These are phyloP conservation scores for Zosterops borbonicus DNA, from an alignment of 2,113 vertebrate species.

Conservation along the genomic window DNA sequence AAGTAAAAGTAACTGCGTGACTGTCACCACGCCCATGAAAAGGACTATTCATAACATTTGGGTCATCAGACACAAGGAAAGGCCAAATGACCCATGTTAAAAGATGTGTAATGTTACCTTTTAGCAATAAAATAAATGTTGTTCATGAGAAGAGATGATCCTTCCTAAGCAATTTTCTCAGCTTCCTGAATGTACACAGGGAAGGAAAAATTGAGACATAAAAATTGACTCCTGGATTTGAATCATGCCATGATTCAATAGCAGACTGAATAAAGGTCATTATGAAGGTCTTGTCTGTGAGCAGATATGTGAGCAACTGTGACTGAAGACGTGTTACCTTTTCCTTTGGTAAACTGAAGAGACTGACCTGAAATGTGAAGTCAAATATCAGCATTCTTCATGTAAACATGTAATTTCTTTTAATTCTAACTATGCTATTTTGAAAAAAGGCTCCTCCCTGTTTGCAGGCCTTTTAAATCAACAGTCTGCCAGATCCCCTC, in stretches of 20 bases:
- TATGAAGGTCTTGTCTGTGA: not conserved
- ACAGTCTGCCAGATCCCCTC: not conserved
- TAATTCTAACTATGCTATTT: not conserved
- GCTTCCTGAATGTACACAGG: not conserved
- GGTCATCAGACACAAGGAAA: not conserved
- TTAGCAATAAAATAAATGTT: conserved; percentile 12
- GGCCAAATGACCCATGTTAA: not conserved
- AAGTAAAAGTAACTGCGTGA: not conserved
- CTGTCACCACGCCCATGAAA: not conserved
- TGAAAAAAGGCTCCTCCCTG: not conserved
- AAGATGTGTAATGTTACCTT: conserved; percentile 27
- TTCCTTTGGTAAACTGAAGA: not conserved
- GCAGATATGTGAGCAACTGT: not conserved
- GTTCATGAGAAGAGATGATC: not conserved
- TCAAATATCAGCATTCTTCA: not conserved
- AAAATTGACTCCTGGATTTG: not conserved
- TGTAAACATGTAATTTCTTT: not conserved
- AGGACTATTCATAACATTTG: conserved; percentile 6
- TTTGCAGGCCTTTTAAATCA: not conserved
- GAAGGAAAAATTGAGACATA: not conserved
- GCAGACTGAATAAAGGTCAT: not conserved
- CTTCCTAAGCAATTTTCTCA: not conserved
- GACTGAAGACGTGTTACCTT: not conserved
- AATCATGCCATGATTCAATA: not conserved
- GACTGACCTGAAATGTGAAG: not conserved